Evolutionary conservation across 2,888 invertebrate genomes (phyloP).

Genomic region (Mythimna lalbum): DNA sequence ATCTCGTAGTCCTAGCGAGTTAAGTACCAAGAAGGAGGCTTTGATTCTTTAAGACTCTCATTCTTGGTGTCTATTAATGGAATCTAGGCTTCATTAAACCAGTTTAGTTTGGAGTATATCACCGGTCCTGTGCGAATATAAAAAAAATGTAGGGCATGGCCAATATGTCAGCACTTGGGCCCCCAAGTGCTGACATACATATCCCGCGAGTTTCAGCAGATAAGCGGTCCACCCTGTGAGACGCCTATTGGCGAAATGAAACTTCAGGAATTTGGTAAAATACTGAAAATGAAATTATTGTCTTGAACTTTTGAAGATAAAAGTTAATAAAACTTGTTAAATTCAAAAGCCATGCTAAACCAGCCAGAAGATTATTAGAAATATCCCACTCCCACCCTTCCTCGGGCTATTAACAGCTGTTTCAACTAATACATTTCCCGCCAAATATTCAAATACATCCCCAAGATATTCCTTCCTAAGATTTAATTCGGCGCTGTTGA

Average conservation of each 20-base stretch:
- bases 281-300: background rate
- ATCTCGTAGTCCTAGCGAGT: too few species aligned
- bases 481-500: slow-evolving; percentile 53
- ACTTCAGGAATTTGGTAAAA: background rate
- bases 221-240: too few species aligned
- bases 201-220: too few species aligned
- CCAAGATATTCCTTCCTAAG: slow-evolving; percentile 29
- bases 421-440: slow-evolving; percentile 6
- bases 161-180: too few species aligned
- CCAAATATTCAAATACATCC: slow-evolving; percentile 36
- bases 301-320: background rate
- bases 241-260: background rate
- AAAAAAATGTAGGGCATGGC: too few species aligned
- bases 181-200: too few species aligned
- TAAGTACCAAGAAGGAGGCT: too few species aligned
- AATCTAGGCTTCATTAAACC: too few species aligned
- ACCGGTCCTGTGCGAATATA: too few species aligned
- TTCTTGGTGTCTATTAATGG: too few species aligned
- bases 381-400: background rate
- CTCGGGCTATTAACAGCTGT: slow-evolving; percentile 39
- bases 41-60: too few species aligned
- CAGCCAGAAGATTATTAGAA: background rate
- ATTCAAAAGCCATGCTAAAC: background rate
- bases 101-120: too few species aligned
- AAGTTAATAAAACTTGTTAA: background rate